phyloP scores from a whole-genome alignment of 2,888 invertebrate genomes.

The Flexamia atlantica region DNA sequence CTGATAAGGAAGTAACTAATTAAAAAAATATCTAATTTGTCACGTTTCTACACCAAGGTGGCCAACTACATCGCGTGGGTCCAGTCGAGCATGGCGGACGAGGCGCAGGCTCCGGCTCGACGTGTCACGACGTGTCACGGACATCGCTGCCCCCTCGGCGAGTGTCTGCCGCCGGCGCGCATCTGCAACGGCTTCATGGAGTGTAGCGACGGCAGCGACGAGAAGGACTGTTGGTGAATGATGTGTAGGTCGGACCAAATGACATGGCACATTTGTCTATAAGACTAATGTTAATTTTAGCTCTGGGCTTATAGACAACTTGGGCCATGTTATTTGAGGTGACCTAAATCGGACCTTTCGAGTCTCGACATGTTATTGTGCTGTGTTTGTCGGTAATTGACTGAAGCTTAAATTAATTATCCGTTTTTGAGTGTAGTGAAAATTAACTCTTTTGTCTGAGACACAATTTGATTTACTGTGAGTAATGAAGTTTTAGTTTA shows the following conservation, averaged over 20 bases:
- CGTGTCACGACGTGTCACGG: slow-evolving; percentile 77
- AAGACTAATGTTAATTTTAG: too few relatives aligned
- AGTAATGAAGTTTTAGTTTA: too few relatives aligned
- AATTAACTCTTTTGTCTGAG: too few relatives aligned
- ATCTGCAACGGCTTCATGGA: slow-evolving; percentile 88
- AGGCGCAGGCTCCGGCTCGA: background rate
- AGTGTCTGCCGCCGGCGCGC: slow-evolving; percentile 83
- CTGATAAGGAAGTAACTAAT: too few relatives aligned
- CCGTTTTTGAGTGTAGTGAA: too few relatives aligned
- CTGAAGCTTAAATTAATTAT: background rate
- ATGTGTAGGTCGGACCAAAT: background rate
- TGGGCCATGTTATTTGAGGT: too few relatives aligned
- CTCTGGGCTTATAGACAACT: too few relatives aligned
- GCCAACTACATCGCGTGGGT: slow-evolving; percentile 87
- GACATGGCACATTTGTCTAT: too few relatives aligned
- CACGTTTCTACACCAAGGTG: slow-evolving; percentile 91
- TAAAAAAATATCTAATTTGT: too few relatives aligned
- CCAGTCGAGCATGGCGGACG: slow-evolving; percentile 76
- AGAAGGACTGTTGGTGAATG: slow-evolving; percentile 71
- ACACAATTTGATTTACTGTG: too few relatives aligned
- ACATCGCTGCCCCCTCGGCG: slow-evolving; percentile 86
- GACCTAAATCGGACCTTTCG: too few relatives aligned
- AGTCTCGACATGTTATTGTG: too few relatives aligned
- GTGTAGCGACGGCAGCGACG: slow-evolving; percentile 87
- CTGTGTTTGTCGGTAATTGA: background rate